These are phyloP conservation scores for Heliocidaris tuberculata DNA, from an alignment of 35 echinoderm and acorn worm genomes.

Conservation along the genomic window DNA sequence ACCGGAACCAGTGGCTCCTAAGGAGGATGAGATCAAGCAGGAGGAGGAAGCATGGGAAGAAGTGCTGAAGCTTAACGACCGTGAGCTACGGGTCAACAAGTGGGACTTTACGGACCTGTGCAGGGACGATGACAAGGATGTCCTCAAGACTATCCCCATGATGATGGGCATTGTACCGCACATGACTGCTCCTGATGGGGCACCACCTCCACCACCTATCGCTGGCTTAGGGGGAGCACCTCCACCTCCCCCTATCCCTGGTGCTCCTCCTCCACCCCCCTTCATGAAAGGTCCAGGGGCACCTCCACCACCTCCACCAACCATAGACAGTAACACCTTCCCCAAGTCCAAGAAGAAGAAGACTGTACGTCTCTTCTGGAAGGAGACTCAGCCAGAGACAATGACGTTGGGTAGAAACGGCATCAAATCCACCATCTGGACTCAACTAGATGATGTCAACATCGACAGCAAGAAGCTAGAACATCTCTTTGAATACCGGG, in stretches of 20 bases:
- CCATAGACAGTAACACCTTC: constrained; percentile 45
- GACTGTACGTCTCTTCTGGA: constrained; percentile 91
- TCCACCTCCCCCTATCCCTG: constrained; percentile 54
- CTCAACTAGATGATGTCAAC: constrained; percentile 61
- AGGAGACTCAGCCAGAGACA: constrained; percentile 62
- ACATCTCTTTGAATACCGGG: constrained; percentile 89
- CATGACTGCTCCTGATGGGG: not conserved
- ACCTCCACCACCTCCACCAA: constrained; percentile 71
- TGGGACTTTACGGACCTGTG: constrained; percentile 84
- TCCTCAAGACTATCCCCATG: constrained; percentile 60
- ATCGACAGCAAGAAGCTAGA: constrained; percentile 90
- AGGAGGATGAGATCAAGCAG: constrained; percentile 31
- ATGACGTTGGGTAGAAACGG: constrained; percentile 42
- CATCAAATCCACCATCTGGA: constrained; percentile 73
- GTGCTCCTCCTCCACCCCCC: constrained; percentile 41
- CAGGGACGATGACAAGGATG: constrained; percentile 77
- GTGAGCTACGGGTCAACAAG: constrained; percentile 71
- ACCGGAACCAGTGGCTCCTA: not conserved
- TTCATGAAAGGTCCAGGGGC: not conserved
- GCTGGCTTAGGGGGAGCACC: not conserved
- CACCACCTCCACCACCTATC: constrained; percentile 53
- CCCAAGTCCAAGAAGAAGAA: constrained; percentile 85
- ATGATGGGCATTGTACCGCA: not conserved
- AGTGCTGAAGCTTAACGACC: constrained; percentile 69
- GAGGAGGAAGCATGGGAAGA: constrained; percentile 58